Base-by-base conservation (phyloP, 2,888 invertebrate species). In the Euzetes globulus region DNA sequence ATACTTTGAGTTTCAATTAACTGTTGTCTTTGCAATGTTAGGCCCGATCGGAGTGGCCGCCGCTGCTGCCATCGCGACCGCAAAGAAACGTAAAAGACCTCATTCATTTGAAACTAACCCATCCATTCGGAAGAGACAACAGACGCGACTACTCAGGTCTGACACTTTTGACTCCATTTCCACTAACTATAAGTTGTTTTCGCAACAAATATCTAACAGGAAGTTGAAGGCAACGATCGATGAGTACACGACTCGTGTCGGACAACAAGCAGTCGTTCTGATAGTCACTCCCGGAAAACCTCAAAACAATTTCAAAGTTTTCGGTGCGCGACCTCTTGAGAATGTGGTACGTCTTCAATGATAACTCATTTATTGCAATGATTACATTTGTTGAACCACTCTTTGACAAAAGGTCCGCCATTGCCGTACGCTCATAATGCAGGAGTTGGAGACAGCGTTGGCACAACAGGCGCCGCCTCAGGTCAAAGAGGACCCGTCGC, bases 91-190 rank as follows among this genome's bases (percentile, higher is more conserved):
- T 80, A 95, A 95, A 85, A 85, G 95, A 79, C 94, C 94, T 55
- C 95, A 96, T 85, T 91, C 93, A 75, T 96, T 96, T 83, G 96
- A 97, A 85, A 95, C 95, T 72, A 96, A 96, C 86, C 96, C 96
- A 1, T 95, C 95, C 52, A 94, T 95, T 79, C 86, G 96, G 80
- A 96, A 96, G 84, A 86, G 96, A 72, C 96, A 96, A 83, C 96
- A 96, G 84, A 96, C 96, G 82, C 87, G 96, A 81, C 85, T 97
- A 77, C 85, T 96, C 50, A 81, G 82, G 82, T 82, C 29, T 60
- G 29, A 70, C 27, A 41, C 5, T n/a, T n/a, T 50, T 50, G 13
- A 4, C 22, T 73, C 25, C 29, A 82, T 86, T 86, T 84, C 75
- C 70, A 27, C 73, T 13, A 65, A 72, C 65, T 72, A 19, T 72